These are phyloP conservation scores for Chlamydotis undulata DNA, from an alignment of 2,113 vertebrate genomes.

Conservation along the genomic window DNA sequence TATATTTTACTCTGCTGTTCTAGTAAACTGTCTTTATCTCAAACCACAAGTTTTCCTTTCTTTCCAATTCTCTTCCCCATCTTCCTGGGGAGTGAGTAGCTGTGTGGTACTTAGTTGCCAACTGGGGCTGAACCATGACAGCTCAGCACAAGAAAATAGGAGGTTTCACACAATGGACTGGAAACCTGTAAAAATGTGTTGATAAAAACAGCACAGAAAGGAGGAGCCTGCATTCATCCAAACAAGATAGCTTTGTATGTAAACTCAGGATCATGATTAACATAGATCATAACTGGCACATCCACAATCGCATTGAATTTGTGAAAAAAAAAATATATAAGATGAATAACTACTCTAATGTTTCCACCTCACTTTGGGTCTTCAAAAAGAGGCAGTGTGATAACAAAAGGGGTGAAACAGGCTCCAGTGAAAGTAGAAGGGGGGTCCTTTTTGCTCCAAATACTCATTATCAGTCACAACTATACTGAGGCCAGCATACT, in stretches of 20 bases:
- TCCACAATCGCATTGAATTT: background rate
- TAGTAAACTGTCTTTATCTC: no score
- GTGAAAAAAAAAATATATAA: background rate
- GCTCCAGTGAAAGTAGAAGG: background rate
- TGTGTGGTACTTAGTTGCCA: no score
- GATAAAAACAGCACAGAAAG: background rate
- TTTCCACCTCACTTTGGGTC: background rate
- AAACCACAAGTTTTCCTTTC: no score
- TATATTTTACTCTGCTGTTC: no score
- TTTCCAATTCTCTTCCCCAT: no score
- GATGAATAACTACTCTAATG: background rate
- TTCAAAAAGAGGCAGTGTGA: background rate
- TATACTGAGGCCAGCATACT: background rate
- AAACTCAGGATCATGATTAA: background rate
- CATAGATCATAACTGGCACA: background rate
- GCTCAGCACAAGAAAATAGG: background rate
- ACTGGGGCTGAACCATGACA: no score
- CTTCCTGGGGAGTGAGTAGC: no score
- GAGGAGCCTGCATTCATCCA: background rate
- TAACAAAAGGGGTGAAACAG: background rate
- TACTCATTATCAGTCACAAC: background rate
- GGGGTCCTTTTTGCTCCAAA: background rate
- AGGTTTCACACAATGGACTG: background rate
- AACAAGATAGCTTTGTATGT: background rate
- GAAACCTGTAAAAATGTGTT: background rate